These are phyloP conservation scores for Cavia aperea DNA, from an alignment of 2,113 vertebrate genomes.

Conservation along the genomic window DNA sequence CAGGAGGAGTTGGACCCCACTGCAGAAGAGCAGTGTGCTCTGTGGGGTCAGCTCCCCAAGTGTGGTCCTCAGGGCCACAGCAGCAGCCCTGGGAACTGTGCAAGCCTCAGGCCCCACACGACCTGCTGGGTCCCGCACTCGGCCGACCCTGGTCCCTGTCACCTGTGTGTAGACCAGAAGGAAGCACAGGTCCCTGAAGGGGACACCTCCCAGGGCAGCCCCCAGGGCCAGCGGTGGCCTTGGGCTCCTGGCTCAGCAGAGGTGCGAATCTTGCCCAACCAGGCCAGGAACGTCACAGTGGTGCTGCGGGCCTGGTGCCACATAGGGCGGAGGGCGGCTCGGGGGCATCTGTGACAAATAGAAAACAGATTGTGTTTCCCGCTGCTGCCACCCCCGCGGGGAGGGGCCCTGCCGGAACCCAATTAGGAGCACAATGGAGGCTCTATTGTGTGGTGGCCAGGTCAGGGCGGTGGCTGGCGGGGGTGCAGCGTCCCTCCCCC, in stretches of 20 bases:
- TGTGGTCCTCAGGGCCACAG: not conserved
- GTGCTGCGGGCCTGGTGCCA: not conserved
- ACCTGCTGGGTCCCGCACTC: not conserved
- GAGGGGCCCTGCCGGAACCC: not conserved
- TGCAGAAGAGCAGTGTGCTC: not conserved
- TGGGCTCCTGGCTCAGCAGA: not conserved
- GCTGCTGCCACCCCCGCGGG: slow-evolving; percentile 1
- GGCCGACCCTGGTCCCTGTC: not conserved
- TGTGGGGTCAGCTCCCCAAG: not conserved
- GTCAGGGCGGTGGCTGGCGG: not conserved
- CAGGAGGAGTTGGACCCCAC: not conserved
- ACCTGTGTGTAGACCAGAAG: not conserved
- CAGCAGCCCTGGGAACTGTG: not conserved
- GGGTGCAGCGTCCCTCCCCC: not conserved
- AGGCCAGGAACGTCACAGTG: not conserved
- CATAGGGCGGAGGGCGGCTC: not conserved
- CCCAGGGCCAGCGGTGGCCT: no score
- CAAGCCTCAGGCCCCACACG: not conserved
- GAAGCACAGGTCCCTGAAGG: not conserved
- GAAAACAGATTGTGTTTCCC: slow-evolving; percentile 51
- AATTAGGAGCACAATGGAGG: not conserved
- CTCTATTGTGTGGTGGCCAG: not conserved
- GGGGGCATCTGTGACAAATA: slow-evolving; percentile 22
- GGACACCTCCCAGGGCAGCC: no score
- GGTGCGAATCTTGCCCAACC: not conserved